These are phyloP conservation scores for Oryctes rhinoceros DNA, from an alignment of 1,140 invertebrate species.

Conservation along the genomic window DNA sequence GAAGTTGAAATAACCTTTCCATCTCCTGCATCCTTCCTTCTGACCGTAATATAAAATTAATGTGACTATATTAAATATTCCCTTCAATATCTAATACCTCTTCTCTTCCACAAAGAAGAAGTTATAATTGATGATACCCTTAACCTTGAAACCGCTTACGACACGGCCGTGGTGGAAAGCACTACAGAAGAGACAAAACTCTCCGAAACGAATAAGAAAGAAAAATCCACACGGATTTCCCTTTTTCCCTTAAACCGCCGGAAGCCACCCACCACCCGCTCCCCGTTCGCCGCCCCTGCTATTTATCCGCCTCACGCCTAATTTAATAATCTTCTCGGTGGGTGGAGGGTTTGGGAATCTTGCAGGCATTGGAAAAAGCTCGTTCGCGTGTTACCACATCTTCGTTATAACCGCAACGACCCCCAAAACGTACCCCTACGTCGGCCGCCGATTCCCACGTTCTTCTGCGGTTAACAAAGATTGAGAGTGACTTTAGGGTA, in stretches of 20 bases:
- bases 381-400: slow-evolving; percentile 30
- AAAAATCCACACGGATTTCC: neutral
- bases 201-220: neutral
- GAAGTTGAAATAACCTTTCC: too few relatives aligned
- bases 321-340: slow-evolving; percentile 23
- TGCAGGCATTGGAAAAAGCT: slow-evolving; percentile 16
- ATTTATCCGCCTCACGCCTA: slow-evolving; percentile 12
- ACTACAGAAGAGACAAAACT: neutral
- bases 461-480: slow-evolving; percentile 38
- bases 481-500: slow-evolving; percentile 37
- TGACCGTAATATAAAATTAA: too few relatives aligned
- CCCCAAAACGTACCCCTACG: neutral
- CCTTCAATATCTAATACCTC: too few relatives aligned
- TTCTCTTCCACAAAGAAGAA: too few relatives aligned
- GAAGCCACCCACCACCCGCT: neutral
- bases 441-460: slow-evolving; percentile 17
- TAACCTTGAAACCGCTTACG: too few relatives aligned
- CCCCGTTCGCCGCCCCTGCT: neutral
- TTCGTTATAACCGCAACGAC: neutral
- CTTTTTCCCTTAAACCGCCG: neutral
- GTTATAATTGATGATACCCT: too few relatives aligned
- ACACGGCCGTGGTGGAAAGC: neutral
- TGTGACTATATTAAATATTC: too few relatives aligned
- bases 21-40: too few relatives aligned
- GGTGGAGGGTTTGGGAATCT: neutral